Conservation (phyloP, 2,888 invertebrate species). For the Toxonevra muliebris region DNA sequence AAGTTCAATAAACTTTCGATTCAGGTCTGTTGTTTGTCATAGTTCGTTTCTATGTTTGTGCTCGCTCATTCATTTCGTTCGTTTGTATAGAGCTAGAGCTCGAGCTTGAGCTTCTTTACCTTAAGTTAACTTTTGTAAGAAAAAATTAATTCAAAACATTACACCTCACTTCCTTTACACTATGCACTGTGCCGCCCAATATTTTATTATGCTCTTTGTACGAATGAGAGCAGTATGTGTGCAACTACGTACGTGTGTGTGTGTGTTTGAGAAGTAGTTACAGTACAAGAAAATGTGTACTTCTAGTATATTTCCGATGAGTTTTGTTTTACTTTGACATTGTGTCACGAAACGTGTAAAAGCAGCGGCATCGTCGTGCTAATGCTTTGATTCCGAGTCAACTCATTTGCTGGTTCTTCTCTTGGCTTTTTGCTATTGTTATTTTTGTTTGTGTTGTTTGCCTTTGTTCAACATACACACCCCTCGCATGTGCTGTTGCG, state of each 20-base stretch:
- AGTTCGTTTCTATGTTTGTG: conserved; percentile 13
- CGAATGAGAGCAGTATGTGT: neutral
- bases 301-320: neutral
- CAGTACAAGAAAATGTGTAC: too few species aligned
- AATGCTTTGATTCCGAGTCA: neutral
- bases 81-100: neutral
- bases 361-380: neutral
- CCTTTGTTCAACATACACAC: neutral
- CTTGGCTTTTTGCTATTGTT: neutral
- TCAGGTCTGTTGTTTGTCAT: conserved; percentile 18
- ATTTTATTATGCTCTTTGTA: neutral
- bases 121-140: neutral
- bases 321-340: neutral
- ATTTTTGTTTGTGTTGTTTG: neutral
- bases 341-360: neutral
- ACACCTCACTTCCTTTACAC: neutral
- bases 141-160: neutral
- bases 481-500: neutral
- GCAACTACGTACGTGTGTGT: neutral
- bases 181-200: neutral
- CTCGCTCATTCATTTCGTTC: neutral
- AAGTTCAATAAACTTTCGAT: conserved; percentile 58
- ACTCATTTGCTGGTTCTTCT: neutral
- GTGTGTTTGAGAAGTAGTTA: neutral
- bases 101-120: neutral